phyloP scores from a whole-genome alignment of 1,140 invertebrate species.

The Berghia stephanieae region DNA sequence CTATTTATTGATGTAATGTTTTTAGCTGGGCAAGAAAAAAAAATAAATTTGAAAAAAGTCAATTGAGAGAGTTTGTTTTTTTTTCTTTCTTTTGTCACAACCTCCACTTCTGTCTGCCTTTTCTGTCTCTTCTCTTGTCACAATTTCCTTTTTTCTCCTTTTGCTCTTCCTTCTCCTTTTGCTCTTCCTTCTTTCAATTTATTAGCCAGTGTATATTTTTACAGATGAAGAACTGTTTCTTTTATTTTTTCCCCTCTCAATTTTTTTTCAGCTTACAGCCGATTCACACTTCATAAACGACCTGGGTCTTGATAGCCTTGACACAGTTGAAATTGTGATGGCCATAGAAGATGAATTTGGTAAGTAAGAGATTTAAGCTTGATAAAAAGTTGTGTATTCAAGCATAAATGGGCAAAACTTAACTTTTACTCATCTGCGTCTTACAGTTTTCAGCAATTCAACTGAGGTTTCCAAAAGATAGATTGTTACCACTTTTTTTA shows the following conservation, averaged over 20 bases:
- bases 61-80: no score
- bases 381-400: not conserved
- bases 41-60: no score
- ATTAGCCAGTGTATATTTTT: not conserved
- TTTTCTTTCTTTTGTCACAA: no score
- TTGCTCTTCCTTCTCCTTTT: no score
- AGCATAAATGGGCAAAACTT: not conserved
- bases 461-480: not conserved
- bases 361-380: constrained; percentile 52
- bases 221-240: not conserved
- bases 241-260: not conserved
- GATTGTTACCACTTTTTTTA: not conserved
- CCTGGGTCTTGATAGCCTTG: constrained; percentile 94
- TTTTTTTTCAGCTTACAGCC: constrained; percentile 80
- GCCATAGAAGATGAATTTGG: constrained; percentile 99
- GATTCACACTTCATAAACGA: constrained; percentile 98
- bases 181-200: no score
- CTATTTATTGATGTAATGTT: no score
- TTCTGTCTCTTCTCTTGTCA: no score
- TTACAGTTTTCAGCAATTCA: not conserved
- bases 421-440: not conserved
- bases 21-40: no score
- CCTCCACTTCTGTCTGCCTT: no score
- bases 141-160: no score
- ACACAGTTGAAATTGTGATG: constrained; percentile 99